Conservation (phyloP, 2,797 vertebrate species). For the Heterohyrax brucei region DNA sequence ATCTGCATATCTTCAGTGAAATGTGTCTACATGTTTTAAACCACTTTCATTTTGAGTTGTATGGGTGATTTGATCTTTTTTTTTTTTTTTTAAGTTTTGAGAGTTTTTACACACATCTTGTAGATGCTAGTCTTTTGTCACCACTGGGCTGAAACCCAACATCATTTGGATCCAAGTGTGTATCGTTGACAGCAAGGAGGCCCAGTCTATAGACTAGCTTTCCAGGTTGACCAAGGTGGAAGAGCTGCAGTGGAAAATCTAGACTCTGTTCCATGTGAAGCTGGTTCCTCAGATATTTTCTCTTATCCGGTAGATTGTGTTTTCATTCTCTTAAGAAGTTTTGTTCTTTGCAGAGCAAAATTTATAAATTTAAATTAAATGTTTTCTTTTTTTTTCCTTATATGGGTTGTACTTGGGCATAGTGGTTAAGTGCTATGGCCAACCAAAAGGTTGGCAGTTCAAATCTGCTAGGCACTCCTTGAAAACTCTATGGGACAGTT, state of each 20-base stretch:
- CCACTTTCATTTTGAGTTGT: not conserved
- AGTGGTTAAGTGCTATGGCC: no score
- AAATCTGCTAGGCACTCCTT: no score
- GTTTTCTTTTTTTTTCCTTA: not conserved
- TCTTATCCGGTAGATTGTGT: not conserved
- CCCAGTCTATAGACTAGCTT: no score
- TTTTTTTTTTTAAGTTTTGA: not conserved
- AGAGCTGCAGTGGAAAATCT: no score
- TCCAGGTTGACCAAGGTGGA: no score
- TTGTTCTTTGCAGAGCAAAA: not conserved
- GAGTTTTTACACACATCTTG: not conserved
- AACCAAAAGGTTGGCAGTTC: no score
- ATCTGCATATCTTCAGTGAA: not conserved
- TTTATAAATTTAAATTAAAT: not conserved
- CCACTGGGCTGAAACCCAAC: no score
- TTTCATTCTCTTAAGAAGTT: not conserved
- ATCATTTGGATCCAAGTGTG: no score
- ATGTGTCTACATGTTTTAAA: not conserved
- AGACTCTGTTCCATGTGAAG: no score
- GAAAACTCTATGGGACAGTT: no score
- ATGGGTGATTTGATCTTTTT: not conserved
- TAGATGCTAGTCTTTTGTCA: not conserved
- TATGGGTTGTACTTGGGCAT: not conserved
- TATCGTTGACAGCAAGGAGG: no score
- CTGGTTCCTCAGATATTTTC: not conserved